Evolutionary conservation across 2,113 vertebrate genomes (phyloP).

Genomic region (Corythoichthys intestinalis): DNA sequence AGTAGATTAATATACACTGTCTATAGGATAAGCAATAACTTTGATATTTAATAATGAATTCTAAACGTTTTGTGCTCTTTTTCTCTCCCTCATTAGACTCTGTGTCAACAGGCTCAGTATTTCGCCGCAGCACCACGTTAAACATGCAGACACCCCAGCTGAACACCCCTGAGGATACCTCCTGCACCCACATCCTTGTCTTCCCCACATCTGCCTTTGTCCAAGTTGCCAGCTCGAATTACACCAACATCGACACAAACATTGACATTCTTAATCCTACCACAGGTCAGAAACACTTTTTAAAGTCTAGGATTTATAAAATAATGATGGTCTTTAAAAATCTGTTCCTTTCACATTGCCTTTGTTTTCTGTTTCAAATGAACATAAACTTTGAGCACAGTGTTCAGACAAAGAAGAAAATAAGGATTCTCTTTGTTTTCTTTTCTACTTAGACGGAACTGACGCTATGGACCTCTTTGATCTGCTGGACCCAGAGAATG

Average conservation of each 20-base stretch:
- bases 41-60: background rate
- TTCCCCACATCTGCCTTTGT: conserved; percentile 94
- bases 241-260: conserved; percentile 81
- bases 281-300: conserved; percentile 73
- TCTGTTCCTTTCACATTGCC: too few species aligned
- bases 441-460: conserved; percentile 77
- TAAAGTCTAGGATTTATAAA: too few species aligned
- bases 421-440: background rate
- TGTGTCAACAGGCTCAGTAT: conserved; percentile 92
- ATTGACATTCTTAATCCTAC: conserved; percentile 91
- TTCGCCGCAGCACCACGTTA: conserved; percentile 93
- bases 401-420: background rate
- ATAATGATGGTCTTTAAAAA: too few species aligned
- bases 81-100: conserved; percentile 70
- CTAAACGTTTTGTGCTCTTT: background rate
- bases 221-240: conserved; percentile 87
- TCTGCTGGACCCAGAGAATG: conserved; percentile 85
- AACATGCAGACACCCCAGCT: conserved; percentile 96
- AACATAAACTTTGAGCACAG: background rate
- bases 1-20: too few species aligned
- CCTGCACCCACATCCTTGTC: conserved; percentile 95
- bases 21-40: background rate
- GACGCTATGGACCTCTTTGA: conserved; percentile 93
- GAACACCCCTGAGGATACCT: conserved; percentile 94
- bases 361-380: too few species aligned